phyloP scores from a whole-genome alignment of 2,888 invertebrate species.

The Cosmopolites sordidus region DNA sequence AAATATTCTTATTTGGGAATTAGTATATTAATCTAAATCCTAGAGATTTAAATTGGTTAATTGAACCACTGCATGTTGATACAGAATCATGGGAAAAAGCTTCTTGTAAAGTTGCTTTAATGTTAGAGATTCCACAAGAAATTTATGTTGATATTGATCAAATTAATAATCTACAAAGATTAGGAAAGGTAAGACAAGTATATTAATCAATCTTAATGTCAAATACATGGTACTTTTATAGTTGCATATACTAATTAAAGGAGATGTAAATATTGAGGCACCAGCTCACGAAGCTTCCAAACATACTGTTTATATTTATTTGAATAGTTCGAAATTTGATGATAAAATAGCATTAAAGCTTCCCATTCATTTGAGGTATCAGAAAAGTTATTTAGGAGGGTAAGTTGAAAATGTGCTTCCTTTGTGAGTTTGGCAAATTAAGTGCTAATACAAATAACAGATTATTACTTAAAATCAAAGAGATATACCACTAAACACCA shows the following conservation, averaged over 20 bases:
- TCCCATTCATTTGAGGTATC: conserved; percentile 52
- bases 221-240: conserved; percentile 27
- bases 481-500: too few relatives aligned
- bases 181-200: conserved; percentile 34
- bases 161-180: conserved; percentile 44
- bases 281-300: conserved; percentile 44
- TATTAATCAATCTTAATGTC: not conserved
- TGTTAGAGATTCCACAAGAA: conserved; percentile 43
- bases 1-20: not conserved
- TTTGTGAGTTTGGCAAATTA: too few relatives aligned
- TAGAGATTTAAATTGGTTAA: conserved; percentile 45
- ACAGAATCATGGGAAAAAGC: conserved; percentile 31
- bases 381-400: too few relatives aligned
- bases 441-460: conserved; percentile 30
- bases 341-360: conserved; percentile 42
- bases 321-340: too few relatives aligned
- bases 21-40: conserved; percentile 32
- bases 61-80: conserved; percentile 43
- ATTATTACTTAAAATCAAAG: too few relatives aligned
- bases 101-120: conserved; percentile 41
- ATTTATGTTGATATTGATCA: conserved; percentile 50
- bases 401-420: too few relatives aligned
- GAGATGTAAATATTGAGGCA: conserved; percentile 47
- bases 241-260: conserved; percentile 42
- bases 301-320: conserved; percentile 44